Conservation (phyloP, 2,113 vertebrate species). For the Microcebus griseorufus region DNA sequence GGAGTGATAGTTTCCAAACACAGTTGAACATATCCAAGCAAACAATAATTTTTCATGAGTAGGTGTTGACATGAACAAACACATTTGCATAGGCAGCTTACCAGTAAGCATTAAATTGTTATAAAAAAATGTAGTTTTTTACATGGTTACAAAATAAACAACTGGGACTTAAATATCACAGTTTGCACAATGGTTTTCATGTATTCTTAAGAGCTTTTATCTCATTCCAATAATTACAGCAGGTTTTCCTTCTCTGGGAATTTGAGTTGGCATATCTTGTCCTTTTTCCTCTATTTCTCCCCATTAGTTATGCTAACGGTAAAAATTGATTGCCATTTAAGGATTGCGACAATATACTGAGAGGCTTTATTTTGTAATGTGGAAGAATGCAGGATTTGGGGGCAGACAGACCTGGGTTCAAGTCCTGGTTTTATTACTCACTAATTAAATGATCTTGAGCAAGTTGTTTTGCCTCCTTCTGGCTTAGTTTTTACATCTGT, state of each 20-base stretch:
- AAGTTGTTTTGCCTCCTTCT: neutral
- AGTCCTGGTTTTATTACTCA: neutral
- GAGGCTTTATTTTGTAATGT: neutral
- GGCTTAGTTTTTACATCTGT: neutral
- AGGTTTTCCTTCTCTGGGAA: neutral
- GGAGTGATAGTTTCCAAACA: neutral
- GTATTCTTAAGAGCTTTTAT: slow-evolving; percentile 31
- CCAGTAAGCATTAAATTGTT: neutral
- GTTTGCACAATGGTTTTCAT: neutral
- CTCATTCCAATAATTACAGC: neutral
- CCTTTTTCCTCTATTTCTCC: neutral
- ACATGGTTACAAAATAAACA: neutral
- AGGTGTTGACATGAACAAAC: neutral
- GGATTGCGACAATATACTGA: neutral
- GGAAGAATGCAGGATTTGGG: neutral
- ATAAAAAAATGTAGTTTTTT: neutral
- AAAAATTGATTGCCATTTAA: neutral
- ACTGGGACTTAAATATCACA: slow-evolving; percentile 1
- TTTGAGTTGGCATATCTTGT: neutral
- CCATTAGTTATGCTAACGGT: neutral
- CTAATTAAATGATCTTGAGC: neutral
- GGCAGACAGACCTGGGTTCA: neutral
- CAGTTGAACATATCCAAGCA: neutral
- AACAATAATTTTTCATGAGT: neutral
- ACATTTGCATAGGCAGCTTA: neutral